These are phyloP conservation scores for Leptinotarsa haldemani DNA, from an alignment of 2,888 invertebrate species.

Conservation along the genomic window DNA sequence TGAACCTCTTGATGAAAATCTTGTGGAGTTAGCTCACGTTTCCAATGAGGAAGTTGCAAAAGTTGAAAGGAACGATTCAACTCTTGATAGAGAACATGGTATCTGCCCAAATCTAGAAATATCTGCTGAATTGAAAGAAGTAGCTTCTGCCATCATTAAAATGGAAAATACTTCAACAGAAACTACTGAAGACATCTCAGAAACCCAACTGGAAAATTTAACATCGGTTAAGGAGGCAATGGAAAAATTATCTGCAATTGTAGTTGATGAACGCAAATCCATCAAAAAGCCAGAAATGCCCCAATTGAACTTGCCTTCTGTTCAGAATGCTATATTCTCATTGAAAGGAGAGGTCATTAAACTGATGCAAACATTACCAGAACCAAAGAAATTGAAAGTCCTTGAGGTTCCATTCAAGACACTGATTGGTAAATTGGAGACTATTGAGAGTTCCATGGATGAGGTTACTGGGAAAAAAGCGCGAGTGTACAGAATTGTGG, in stretches of 20 bases:
- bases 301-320: not conserved
- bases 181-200: not conserved
- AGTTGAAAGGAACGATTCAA: not conserved
- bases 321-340: slow-evolving; percentile 17
- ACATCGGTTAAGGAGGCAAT: not conserved
- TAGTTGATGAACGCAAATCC: slow-evolving; percentile 20
- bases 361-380: slow-evolving; percentile 4
- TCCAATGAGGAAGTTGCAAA: not conserved
- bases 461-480: not conserved
- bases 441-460: not conserved
- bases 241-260: not conserved
- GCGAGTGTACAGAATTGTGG: not conserved
- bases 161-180: not conserved
- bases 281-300: slow-evolving; percentile 20
- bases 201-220: not conserved
- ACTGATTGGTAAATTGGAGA: slow-evolving; percentile 33
- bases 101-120: not conserved
- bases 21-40: not conserved
- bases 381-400: slow-evolving; percentile 22
- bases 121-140: not conserved
- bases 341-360: slow-evolving; percentile 23
- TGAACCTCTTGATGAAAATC: not conserved
- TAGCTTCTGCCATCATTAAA: not conserved
- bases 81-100: not conserved
- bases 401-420: slow-evolving; percentile 36